phyloP scores from a whole-genome alignment of 1,140 invertebrate genomes.

The Dreissena polymorpha region DNA sequence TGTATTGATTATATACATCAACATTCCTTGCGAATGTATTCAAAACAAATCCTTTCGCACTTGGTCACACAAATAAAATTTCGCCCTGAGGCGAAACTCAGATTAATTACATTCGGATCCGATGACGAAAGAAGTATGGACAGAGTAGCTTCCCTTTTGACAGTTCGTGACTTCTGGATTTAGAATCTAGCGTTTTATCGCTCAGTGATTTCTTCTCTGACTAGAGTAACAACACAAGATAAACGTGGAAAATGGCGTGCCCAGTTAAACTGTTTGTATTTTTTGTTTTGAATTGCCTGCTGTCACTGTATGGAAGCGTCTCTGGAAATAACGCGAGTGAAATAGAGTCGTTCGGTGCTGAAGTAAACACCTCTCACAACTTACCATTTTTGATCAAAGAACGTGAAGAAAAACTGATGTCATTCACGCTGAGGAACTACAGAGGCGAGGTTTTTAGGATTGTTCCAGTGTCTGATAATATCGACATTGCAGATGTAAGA shows the following conservation, averaged over 20 bases:
- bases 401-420: conserved; percentile 25
- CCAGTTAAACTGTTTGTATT: conserved; percentile 44
- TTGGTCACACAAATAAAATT: too few relatives aligned
- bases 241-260: conserved; percentile 36
- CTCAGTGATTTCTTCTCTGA: not conserved
- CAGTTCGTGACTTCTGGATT: not conserved
- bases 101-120: too few relatives aligned
- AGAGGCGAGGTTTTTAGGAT: conserved; percentile 22
- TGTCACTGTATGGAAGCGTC: conserved; percentile 41
- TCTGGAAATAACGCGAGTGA: conserved; percentile 36
- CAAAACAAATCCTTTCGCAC: too few relatives aligned
- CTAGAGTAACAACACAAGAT: not conserved
- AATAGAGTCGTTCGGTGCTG: conserved; percentile 1
- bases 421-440: conserved; percentile 32
- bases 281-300: conserved; percentile 38
- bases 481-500: conserved; percentile 12
- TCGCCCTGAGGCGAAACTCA: too few relatives aligned
- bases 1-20: too few relatives aligned
- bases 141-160: conserved; percentile 5
- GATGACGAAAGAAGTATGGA: too few relatives aligned
- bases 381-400: conserved; percentile 36
- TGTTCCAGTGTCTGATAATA: conserved; percentile 10
- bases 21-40: too few relatives aligned
- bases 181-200: not conserved
- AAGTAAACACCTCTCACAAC: conserved; percentile 5